Percentiles rank a stretch among this genome's conserved stretches.
phyloP scores from a whole-genome alignment of 1,140 invertebrate species.

The Ceratina japonica region DNA sequence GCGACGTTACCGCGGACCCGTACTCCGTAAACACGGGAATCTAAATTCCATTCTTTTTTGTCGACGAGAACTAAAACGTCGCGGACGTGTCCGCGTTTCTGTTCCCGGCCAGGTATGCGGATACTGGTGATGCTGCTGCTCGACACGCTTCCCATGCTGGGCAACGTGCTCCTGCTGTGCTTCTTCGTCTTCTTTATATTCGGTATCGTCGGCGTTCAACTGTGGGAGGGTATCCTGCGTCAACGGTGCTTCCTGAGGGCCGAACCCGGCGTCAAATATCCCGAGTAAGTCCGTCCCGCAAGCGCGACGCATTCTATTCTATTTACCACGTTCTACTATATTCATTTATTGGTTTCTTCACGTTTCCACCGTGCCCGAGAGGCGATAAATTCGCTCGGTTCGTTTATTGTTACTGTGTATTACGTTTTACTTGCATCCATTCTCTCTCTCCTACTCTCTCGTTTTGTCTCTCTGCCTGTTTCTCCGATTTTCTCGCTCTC shows the following conservation, averaged over 20 bases:
- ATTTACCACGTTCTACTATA: neutral
- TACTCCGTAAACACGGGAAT: neutral
- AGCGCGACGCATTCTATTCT: neutral
- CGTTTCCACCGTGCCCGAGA: neutral
- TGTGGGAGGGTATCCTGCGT: slow-evolving; percentile 98
- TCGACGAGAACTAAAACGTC: neutral
- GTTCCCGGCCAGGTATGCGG: slow-evolving; percentile 90
- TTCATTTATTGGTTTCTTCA: slow-evolving; percentile 9
- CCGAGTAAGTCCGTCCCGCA: slow-evolving; percentile 83
- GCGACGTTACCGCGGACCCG: neutral
- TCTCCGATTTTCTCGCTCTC: neutral
- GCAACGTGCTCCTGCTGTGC: slow-evolving; percentile 98
- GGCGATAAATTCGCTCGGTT: neutral
- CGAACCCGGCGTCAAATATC: slow-evolving; percentile 84
- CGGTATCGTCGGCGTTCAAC: slow-evolving; percentile 99
- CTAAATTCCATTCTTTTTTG: neutral
- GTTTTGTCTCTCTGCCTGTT: slow-evolving; percentile 19
- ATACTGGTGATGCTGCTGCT: slow-evolving; percentile 99
- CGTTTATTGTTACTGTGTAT: slow-evolving; percentile 27
- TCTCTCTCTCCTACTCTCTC: slow-evolving; percentile 34
- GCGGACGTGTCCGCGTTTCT: slow-evolving; percentile 19
- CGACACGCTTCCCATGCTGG: slow-evolving; percentile 99
- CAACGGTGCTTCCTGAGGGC: slow-evolving; percentile 94
- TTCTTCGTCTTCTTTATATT: slow-evolving; percentile 99
- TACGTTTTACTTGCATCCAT: slow-evolving; percentile 45